Evolutionary conservation across 2,113 vertebrate species (phyloP).

Genomic region (Elephas maximus): DNA sequence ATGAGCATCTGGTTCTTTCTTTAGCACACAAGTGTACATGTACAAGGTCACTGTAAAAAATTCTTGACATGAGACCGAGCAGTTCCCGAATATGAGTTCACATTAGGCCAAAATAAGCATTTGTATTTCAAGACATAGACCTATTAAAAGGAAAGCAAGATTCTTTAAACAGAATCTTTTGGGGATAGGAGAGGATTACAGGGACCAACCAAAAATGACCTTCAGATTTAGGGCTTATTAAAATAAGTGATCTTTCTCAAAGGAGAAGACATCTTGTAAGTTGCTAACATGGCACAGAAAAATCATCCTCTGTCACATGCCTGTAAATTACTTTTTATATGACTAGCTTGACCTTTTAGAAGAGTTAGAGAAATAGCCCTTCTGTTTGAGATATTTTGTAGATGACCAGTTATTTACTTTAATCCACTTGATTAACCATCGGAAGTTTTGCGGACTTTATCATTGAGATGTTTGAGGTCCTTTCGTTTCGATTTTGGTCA

Average conservation of each 20-base stretch:
- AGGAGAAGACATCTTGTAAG: background rate
- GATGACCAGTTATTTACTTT: background rate
- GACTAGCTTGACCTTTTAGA: background rate
- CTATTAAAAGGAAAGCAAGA: background rate
- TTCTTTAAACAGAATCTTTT: background rate
- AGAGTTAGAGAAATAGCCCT: background rate
- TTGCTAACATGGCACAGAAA: background rate
- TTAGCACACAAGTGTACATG: background rate
- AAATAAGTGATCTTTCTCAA: constrained; percentile 8
- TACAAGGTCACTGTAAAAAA: background rate
- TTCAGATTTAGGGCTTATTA: constrained; percentile 37
- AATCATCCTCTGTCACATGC: background rate
- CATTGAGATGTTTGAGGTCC: background rate
- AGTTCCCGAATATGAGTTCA: background rate
- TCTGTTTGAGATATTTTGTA: background rate
- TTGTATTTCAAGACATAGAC: constrained; percentile 26
- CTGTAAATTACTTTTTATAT: background rate
- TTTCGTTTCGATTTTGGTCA: constrained; percentile 43
- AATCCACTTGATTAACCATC: background rate
- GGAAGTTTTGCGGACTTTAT: background rate
- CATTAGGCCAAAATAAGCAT: background rate
- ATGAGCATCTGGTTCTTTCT: background rate
- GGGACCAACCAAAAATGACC: background rate
- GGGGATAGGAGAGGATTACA: background rate
- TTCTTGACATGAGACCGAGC: background rate